Base-by-base conservation (phyloP, 1,140 invertebrate species). In the Gonioctena quinquepunctata region DNA sequence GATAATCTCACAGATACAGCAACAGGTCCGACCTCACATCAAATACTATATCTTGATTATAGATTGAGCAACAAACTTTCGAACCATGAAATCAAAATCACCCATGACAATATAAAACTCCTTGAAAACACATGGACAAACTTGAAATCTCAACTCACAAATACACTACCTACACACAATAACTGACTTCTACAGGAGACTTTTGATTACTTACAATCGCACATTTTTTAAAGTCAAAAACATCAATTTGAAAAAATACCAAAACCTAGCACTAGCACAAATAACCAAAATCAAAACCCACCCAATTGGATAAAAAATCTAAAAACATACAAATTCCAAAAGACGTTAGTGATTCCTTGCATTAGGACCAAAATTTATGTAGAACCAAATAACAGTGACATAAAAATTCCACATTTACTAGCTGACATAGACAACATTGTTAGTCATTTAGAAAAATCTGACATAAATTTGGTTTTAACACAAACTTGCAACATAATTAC, bases 321-420 rank as follows among this genome's bases (percentile, higher is more conserved):
- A 13, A 63, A 7, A 26, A 42, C 19, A 49, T 11, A 2, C 16
- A 60, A 13, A 28, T 60, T 0, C 57, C 57, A 23, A 8, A 16
- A 18, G 57, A 60, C 3, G 11, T 60, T 13, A 18, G 13, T 11
- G 16, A 60, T 23, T 60, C 23, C 18, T 26, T 25, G 57, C 61
- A 7, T 1, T 63, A 19, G 61, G 61, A 22, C 61, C 2, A 1
- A 63, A 63, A 21, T 63, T 63, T 48, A 49, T 48, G 18, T 63
- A 5, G 13, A 63, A 63, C 61, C 61, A 2, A 60, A 60, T 8
- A 60, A 2, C 13, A 60, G 23, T 8, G 21, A 27, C 23, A 60
- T 60, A 18, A 49, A 42, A n/a, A 63, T 63, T 42, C 61, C 61
- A 13, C 26, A 42, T 27, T 63, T 63, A 18, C 21, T 63, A 21